Evolutionary conservation across 2,888 invertebrate species (phyloP).

Genomic region (Loripinus fragilis): DNA sequence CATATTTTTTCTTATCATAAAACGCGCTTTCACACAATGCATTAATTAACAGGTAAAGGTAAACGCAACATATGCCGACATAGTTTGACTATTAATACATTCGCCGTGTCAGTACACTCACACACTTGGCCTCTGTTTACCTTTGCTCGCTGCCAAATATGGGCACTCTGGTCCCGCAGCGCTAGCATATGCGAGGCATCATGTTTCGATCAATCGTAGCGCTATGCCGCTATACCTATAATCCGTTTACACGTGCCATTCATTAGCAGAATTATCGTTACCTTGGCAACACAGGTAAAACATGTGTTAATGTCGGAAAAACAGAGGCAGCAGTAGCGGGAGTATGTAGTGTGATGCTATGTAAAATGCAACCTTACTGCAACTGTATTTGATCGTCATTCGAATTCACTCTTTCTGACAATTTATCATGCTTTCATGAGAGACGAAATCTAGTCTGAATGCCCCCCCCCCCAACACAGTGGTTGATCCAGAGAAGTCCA

Average conservation of each 20-base stretch:
- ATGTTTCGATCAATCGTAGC: slow-evolving; percentile 32
- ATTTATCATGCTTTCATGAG: no score
- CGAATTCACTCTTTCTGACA: no score
- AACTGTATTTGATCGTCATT: no score
- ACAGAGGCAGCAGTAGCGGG: slow-evolving; percentile 12
- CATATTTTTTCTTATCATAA: no score
- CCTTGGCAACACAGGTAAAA: slow-evolving; percentile 55
- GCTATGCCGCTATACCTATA: not conserved
- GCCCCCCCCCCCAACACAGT: no score
- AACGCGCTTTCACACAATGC: no score
- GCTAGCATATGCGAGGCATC: slow-evolving; percentile 15
- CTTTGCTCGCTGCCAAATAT: slow-evolving; percentile 48
- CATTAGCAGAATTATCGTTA: slow-evolving; percentile 45
- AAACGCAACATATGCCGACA: not conserved
- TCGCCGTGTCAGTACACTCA: not conserved
- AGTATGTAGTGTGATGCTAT: no score
- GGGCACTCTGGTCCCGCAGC: slow-evolving; percentile 30
- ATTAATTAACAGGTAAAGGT: no score
- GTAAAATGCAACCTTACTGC: no score
- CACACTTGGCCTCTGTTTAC: not conserved
- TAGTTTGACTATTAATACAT: not conserved
- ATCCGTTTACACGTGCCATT: slow-evolving; percentile 46
- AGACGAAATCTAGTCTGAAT: no score
- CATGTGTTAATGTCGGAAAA: slow-evolving; percentile 12
- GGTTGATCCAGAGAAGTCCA: no score